Evolutionary conservation across 2,113 vertebrate species (phyloP).

Genomic region (Ibidorhyncha struthersii): DNA sequence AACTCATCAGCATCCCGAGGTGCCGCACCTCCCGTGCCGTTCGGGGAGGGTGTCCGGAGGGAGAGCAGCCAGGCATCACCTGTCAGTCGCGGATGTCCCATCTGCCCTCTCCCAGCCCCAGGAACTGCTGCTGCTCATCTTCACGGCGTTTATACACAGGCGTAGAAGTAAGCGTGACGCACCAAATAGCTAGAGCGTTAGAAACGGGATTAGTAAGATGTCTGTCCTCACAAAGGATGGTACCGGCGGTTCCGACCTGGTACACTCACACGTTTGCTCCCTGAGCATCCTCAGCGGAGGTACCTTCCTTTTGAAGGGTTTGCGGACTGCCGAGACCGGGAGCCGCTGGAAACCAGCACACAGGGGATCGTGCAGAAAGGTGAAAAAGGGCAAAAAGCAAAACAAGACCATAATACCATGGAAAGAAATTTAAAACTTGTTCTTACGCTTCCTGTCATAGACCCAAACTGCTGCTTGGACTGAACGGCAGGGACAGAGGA

Average conservation of each 20-base stretch:
- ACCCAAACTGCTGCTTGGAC: not conserved
- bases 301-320: not conserved
- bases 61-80: not conserved
- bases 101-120: accelerated
- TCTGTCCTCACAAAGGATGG: not conserved
- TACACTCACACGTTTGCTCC: accelerated
- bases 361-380: not conserved
- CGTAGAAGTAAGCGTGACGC: accelerated
- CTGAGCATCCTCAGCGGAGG: not conserved
- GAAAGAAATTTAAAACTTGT: not conserved
- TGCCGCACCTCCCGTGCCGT: not conserved
- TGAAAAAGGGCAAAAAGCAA: not conserved
- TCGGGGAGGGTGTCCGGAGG: not conserved
- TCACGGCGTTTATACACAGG: accelerated
- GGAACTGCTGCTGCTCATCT: not conserved
- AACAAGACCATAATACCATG: not conserved
- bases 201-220: not conserved
- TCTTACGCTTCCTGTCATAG: accelerated
- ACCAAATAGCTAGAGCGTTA: not conserved
- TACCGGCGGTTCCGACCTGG: not conserved
- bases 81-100: not conserved
- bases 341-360: not conserved
- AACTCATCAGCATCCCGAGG: not conserved
- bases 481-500: not conserved
- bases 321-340: not conserved